Conservation (phyloP, 92 coral and sea anemone species). For the Galaxea fascicularis region DNA sequence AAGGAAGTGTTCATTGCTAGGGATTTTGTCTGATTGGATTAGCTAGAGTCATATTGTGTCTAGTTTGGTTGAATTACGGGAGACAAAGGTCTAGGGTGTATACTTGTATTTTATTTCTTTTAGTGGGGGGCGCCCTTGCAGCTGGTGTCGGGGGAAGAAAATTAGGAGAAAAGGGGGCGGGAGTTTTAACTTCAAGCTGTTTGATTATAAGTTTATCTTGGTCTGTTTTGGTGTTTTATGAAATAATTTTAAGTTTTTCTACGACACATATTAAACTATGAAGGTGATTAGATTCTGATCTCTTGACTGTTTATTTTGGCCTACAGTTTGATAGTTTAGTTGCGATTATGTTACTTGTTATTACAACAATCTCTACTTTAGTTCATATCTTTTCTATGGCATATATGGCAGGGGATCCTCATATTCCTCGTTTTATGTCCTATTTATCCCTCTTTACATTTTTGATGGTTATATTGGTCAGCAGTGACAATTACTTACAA, state of each 20-base stretch:
- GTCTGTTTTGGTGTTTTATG: slow-evolving; percentile 85
- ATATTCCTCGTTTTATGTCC: slow-evolving; percentile 85
- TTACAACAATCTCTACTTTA: slow-evolving; percentile 74
- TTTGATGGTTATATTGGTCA: slow-evolving; percentile 85
- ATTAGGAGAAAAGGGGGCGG: slow-evolving; percentile 86
- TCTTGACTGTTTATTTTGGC: slow-evolving; percentile 79
- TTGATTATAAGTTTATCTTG: slow-evolving; percentile 83
- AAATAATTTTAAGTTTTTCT: slow-evolving; percentile 76
- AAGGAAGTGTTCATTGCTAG: not conserved
- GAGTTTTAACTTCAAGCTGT: slow-evolving; percentile 87
- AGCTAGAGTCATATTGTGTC: slow-evolving; percentile 6
- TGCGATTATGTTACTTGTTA: slow-evolving; percentile 81
- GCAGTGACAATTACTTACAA: slow-evolving; percentile 85
- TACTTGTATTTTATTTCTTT: slow-evolving; percentile 71
- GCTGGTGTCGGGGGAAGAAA: slow-evolving; percentile 86
- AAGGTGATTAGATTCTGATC: slow-evolving; percentile 86
- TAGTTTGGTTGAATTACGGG: not conserved
- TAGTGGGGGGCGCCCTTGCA: slow-evolving; percentile 82
- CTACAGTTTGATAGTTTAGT: slow-evolving; percentile 85
- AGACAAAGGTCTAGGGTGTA: slow-evolving; percentile 22
- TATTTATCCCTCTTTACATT: slow-evolving; percentile 86
- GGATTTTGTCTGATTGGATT: not conserved
- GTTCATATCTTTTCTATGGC: slow-evolving; percentile 89
- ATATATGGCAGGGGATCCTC: slow-evolving; percentile 89
- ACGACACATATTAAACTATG: slow-evolving; percentile 79